Evolutionary conservation across 2,888 invertebrate genomes (phyloP), one percentile per base, ranked within the genome.

Genomic region (Clunio marinus): DNA sequence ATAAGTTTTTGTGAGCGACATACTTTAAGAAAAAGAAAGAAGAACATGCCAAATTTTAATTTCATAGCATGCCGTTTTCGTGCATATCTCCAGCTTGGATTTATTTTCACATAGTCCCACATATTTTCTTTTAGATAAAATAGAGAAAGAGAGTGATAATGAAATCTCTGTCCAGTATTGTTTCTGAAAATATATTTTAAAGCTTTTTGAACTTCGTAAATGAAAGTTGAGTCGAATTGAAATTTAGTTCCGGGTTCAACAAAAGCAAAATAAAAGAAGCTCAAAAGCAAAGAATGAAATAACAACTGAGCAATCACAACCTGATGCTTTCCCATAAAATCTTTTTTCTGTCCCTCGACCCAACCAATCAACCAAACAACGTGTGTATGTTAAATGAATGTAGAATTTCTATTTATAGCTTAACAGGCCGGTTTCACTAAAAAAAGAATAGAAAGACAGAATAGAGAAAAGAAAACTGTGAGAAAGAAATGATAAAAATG

Each of bases 401-500:
- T 41, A 63, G 58, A 20, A 7, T 63, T 13, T 35, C 63, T 65
- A 65, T 65, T 46, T 35, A 46, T 65, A 65, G 63, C 46, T 65
- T 27, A 65, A 41, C 63, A 65, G 63, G 63, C 63, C 63, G 63
- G 63, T 65, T 65, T 46, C n/a, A n/a, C n/a, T 24, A 10, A 28
- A 58, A 58, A 15, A 25, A 27, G 25, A 58, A 58, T 3, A 8
- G 28, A 17, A 58, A 58, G 28, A 58, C 2, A 27, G n/a, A 27
- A 58, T 32, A 10, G n/a, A 58, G n/a, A 28, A 58, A 58, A 15
- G 58, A 27, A 58, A 58, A 58, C 2, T 27, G 28, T 7, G 25
- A 58, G 28, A 58, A 22, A 27, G n/a, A 27, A 58, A 58, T 22
- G 58, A 58, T 58, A 7, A 32, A 13, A 51, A 32, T 13, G 51